Percentiles rank a stretch among this genome's conserved stretches.
These are phyloP conservation scores for Phoenicopterus ruber DNA, from an alignment of 2,113 vertebrate species.

Conservation along the genomic window DNA sequence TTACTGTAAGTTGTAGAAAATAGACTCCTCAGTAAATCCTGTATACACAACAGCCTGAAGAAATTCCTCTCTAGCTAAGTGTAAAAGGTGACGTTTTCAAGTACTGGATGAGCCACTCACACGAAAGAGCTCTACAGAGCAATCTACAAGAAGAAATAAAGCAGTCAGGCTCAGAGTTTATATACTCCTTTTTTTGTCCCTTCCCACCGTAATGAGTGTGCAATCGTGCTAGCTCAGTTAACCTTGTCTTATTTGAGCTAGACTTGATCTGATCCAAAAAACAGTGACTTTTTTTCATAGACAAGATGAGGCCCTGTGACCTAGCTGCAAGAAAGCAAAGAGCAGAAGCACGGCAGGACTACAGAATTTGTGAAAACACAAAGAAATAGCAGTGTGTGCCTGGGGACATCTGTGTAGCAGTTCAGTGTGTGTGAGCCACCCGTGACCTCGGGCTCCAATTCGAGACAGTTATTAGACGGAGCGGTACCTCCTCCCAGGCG, in stretches of 20 bases:
- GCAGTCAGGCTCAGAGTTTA: not conserved
- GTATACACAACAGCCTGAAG: not conserved
- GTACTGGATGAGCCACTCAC: not conserved
- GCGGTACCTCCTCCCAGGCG: not conserved
- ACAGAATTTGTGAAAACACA: not conserved
- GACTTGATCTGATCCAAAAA: not conserved
- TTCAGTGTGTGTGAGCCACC: not conserved
- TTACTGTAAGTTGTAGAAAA: not conserved
- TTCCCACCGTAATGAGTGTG: not conserved
- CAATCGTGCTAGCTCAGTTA: not conserved
- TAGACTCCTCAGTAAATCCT: not conserved
- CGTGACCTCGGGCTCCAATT: not conserved
- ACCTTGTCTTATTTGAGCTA: slow-evolving; percentile 7
- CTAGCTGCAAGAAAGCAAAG: not conserved
- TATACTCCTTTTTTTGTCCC: not conserved
- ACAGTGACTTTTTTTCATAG: not conserved
- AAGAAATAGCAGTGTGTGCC: not conserved
- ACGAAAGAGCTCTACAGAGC: not conserved
- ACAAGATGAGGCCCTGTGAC: not conserved
- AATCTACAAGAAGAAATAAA: not conserved
- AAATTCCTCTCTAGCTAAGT: not conserved
- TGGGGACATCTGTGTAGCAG: not conserved
- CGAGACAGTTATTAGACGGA: not conserved
- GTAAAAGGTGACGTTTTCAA: not conserved
- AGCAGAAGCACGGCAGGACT: not conserved